A percentile compares a stretch with the other conserved stretches of the same genome.
Evolutionary conservation across 2,797 vertebrate species (phyloP).

Genomic region (Gila robusta): DNA sequence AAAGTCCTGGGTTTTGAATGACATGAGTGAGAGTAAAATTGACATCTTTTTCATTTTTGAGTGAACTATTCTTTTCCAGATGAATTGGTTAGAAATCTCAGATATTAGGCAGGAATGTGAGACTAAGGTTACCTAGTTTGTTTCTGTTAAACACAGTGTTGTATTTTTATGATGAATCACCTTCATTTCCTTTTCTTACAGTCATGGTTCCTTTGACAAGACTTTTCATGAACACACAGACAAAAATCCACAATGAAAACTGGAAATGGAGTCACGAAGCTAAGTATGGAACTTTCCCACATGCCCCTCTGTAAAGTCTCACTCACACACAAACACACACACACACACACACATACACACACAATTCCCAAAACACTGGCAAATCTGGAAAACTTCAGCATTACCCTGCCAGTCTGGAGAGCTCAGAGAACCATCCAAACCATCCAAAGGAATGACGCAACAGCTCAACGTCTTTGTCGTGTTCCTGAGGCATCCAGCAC

Average conservation of each 20-base stretch:
- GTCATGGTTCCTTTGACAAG: conserved; percentile 98
- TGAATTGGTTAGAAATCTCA: background rate
- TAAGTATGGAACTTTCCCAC: conserved; percentile 57
- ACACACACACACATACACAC: conserved; percentile 43
- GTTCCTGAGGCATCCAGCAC: conserved; percentile 69
- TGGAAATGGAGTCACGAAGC: conserved; percentile 71
- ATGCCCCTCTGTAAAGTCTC: conserved; percentile 31
- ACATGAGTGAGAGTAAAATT: background rate
- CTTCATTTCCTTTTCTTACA: conserved; percentile 70
- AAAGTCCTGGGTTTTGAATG: background rate
- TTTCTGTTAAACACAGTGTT: background rate
- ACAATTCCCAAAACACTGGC: conserved; percentile 52
- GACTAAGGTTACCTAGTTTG: background rate
- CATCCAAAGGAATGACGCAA: conserved; percentile 68
- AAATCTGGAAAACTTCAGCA: conserved; percentile 48
- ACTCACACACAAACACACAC: conserved; percentile 57
- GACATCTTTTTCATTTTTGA: background rate
- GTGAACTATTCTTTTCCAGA: background rate
- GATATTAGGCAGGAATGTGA: background rate
- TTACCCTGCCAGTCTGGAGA: conserved; percentile 45
- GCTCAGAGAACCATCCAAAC: conserved; percentile 40
- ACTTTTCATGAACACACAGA: conserved; percentile 81
- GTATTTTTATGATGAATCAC: background rate
- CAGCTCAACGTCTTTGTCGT: conserved; percentile 58
- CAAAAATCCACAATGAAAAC: conserved; percentile 78